Conservation (phyloP, 30 jellyfish, hydroid and myxozoan genomes). For the Chrysaora quinquecirrha region DNA sequence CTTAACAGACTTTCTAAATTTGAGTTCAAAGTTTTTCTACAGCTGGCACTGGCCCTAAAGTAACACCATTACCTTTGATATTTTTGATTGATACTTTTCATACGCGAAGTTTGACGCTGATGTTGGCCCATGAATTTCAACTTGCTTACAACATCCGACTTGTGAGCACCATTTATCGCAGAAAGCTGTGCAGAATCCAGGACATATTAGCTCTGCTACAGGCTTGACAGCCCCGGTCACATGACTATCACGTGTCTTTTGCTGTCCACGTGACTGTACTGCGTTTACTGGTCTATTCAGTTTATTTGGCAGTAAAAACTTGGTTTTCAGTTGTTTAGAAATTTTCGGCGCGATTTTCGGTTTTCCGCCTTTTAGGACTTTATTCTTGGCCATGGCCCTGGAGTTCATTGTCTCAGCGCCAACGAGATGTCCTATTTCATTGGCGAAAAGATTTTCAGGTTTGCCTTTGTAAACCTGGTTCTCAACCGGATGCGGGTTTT, state of each 20-base stretch:
- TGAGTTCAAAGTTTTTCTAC: no score
- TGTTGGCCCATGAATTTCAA: slow-evolving; percentile 50
- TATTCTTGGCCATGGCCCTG: slow-evolving; percentile 42
- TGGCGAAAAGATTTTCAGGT: slow-evolving; percentile 17
- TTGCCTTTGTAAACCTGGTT: slow-evolving; percentile 34
- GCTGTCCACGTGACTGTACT: background rate
- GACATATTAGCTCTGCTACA: slow-evolving; percentile 47
- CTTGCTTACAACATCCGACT: slow-evolving; percentile 82
- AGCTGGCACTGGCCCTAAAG: no score
- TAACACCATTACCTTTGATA: slow-evolving; percentile 31
- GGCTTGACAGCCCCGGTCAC: background rate
- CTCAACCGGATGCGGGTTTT: slow-evolving; percentile 57
- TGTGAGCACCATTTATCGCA: slow-evolving; percentile 88
- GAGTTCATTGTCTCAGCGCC: background rate
- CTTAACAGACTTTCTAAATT: no score
- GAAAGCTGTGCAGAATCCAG: slow-evolving; percentile 66
- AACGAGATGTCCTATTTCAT: background rate
- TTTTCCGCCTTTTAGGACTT: slow-evolving; percentile 25
- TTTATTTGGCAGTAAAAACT: background rate
- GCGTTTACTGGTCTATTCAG: background rate
- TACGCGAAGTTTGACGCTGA: slow-evolving; percentile 7
- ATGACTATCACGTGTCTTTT: background rate
- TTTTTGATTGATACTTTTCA: background rate
- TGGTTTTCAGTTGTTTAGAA: background rate
- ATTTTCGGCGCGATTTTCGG: background rate